Percentiles rank a stretch among this genome's conserved stretches.
Evolutionary conservation across 2,797 vertebrate genomes (phyloP).

Genomic region (Distichodus sexfasciatus): DNA sequence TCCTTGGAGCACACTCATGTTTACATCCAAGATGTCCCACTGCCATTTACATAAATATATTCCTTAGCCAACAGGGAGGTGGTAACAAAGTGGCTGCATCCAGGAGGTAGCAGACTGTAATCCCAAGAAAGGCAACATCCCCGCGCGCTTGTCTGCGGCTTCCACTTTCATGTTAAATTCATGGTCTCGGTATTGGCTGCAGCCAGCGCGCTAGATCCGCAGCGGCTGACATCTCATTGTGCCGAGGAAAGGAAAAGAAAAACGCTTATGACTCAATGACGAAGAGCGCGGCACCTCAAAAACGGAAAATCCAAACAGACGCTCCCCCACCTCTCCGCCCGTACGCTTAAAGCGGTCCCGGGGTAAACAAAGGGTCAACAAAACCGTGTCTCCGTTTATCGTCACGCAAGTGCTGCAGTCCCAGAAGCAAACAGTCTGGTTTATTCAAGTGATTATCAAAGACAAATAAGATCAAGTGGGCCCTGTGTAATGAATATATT

Average conservation of each 20-base stretch:
- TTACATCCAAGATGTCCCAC: constrained; percentile 49
- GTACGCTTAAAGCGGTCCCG: constrained; percentile 24
- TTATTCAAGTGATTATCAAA: constrained; percentile 53
- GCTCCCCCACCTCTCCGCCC: constrained; percentile 25
- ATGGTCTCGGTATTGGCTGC: constrained; percentile 49
- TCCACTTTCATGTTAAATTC: constrained; percentile 66
- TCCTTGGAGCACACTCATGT: constrained; percentile 58
- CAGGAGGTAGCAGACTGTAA: constrained; percentile 56
- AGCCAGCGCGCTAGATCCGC: constrained; percentile 36
- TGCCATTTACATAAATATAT: constrained; percentile 65
- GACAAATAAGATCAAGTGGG: constrained; percentile 52
- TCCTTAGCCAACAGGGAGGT: constrained; percentile 52
- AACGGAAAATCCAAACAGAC: constrained; percentile 52
- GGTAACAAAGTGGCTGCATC: constrained; percentile 64
- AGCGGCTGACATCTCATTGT: constrained; percentile 36
- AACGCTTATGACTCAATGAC: constrained; percentile 51
- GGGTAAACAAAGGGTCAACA: constrained; percentile 46
- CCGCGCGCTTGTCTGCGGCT: constrained; percentile 43
- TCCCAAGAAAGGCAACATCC: constrained; percentile 55
- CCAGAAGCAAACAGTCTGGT: constrained; percentile 50
- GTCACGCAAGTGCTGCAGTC: constrained; percentile 17
- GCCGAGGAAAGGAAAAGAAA: constrained; percentile 43
- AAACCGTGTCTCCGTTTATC: constrained; percentile 42
- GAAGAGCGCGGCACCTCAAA: constrained; percentile 28
- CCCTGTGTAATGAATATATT: constrained; percentile 42